Evolutionary conservation across 2,797 vertebrate species (phyloP).

Genomic region (Enteromius argenteus): DNA sequence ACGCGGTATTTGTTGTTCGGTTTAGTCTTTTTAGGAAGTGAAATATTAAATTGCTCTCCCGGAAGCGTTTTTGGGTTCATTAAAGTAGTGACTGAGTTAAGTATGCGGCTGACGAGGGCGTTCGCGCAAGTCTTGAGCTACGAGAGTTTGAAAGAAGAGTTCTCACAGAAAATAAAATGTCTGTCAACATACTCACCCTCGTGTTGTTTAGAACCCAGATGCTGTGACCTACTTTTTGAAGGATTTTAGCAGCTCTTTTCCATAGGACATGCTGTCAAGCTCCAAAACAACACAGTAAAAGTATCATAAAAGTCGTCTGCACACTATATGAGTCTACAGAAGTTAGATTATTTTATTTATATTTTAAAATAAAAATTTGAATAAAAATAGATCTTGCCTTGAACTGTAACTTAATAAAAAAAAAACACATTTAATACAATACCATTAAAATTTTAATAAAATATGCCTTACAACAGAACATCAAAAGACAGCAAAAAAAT

Average conservation of each 20-base stretch:
- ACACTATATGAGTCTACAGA: background rate
- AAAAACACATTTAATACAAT: background rate
- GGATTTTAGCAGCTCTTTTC: background rate
- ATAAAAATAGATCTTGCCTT: no score
- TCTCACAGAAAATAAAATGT: conserved; percentile 1
- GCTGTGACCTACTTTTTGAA: background rate
- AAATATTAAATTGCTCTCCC: conserved; percentile 52
- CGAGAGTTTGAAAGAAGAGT: conserved; percentile 15
- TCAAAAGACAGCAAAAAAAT: background rate
- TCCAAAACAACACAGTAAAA: background rate
- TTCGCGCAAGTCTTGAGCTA: conserved; percentile 23
- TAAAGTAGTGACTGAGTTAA: conserved; percentile 33
- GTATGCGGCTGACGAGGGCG: conserved; percentile 30
- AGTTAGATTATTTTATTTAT: background rate
- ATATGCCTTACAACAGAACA: no score
- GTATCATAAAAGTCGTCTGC: background rate
- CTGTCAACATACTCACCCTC: background rate
- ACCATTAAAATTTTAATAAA: no score
- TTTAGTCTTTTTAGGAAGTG: conserved; percentile 51
- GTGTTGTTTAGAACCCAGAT: background rate
- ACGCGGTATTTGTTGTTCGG: conserved; percentile 45
- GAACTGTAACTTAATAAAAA: no score
- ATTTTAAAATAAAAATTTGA: no score
- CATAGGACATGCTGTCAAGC: background rate
- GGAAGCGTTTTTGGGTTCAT: conserved; percentile 48